Evolutionary conservation across 1,140 invertebrate species (phyloP), one percentile per base, ranked within the genome.

Genomic region (Papilio xuthus): DNA sequence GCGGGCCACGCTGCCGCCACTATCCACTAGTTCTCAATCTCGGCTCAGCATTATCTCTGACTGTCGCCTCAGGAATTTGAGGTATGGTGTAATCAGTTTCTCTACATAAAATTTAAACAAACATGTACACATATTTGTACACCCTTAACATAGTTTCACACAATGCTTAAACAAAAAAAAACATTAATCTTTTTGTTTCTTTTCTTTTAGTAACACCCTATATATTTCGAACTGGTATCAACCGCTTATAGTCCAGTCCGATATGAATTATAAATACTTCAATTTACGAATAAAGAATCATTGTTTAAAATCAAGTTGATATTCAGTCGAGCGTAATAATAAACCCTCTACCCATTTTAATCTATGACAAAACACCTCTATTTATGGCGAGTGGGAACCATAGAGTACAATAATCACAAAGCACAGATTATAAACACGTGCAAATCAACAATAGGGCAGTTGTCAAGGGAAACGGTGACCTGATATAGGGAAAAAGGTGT

Each of bases 51-150:
- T 87, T 50, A 92, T 92, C 56, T 92, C 90, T 0, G 90, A 92
- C 76, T 92, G 90, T 56, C 85, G 90, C 0, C 80, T 92, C n/a
- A 84, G 90, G 79, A 91, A 89, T 63, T 79, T 91, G n/a, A 90
- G 90, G 90, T 91, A 82, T 50, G 72, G n/a, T 53, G 3, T 47
- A 3, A 10, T 53, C 50, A 7, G 15, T 53, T 53, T 53, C 18
- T 4, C 9, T 44, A 53, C 3, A 53, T 6, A 56, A 1, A 20
- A 3, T 20, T 56, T 8, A 7, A 56, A 3, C 20, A 20, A 56
- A 56, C 42, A 56, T 56, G 9, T 15, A 2, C 2, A 2, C 18
- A 53, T 15, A 15, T 53, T 2, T 53, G 18, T 53, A 1, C 47
- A n/a, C 18, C n/a, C 4, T 12, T 53, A n/a, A 53, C 15, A 53